Base-by-base conservation (phyloP, 2,888 invertebrate species). In the Heliothis peltigera region DNA sequence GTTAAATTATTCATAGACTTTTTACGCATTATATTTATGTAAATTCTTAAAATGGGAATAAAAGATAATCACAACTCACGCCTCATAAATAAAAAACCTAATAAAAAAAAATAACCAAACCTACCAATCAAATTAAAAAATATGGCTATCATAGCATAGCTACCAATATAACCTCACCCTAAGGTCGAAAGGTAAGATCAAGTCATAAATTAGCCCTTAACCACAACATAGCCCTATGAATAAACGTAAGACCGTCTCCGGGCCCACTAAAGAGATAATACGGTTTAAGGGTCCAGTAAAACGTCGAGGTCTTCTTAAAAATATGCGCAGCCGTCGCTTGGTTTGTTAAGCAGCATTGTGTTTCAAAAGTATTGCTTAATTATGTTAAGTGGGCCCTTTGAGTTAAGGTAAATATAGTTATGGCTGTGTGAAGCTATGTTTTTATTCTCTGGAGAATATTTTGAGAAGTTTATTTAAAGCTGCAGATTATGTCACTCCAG, bases 131-230 rank as follows among this genome's bases (percentile, higher is more conserved):
- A 3, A n/a, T 25, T 25, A 25, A 25, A 15, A 35, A 35, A 15
- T 15, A 39, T 39, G n/a, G 15, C 39, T 32, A 32, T 32, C 39
- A n/a, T n/a, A 35, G 21, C 15, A 7, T 19, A 57, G 56, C 49
- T 63, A 49, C 25, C 58, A 25, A 39, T 58, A 1, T 4, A 32
- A 32, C 39, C 39, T 7, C 8, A 35, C 28, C 64, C 28, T 62
- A 42, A 62, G 22, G 22, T 28, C 42, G 35, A 19, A 59, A 64
- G 56, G 60, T 61, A 63, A 81, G 83, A 84, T 78, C 77, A 79
- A 76, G 67, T 72, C 75, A 84, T 86, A 87, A 87, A 84, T 84
- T 81, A 74, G 32, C 28, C 53, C 65, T 70, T 42, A 60, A 39
- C 53, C 53, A 25, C 59, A 59, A 62, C 48, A 65, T 43, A n/a